Base-by-base conservation (phyloP, 1,140 invertebrate species). In the Drosophila orena region DNA sequence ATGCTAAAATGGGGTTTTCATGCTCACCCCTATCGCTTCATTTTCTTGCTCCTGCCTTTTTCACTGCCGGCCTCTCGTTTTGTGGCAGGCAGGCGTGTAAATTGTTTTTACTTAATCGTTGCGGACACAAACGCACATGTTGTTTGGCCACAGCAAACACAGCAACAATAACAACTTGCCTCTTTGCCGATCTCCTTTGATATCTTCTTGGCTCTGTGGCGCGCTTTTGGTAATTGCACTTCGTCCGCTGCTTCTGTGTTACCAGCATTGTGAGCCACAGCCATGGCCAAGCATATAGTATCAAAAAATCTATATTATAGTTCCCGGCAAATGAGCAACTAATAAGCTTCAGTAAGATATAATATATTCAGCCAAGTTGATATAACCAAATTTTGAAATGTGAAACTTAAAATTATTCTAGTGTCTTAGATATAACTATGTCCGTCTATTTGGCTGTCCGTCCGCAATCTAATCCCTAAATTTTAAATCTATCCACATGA, bases 71-170 rank as follows among this genome's bases (percentile, higher is more conserved):
- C 50, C 50, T 44, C 72, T 55, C 44, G 47, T 15, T 54, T 79
- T 66, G 43, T 84, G 77, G 69, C 77, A 77, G 85, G 86, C 86
- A 90, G 86, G 86, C 85, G 85, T 90, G 86, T 90, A 90, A 90
- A 90, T 90, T 90, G 85, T 90, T 90, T 90, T 90, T 90, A 90
- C 86, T 90, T 90, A 90, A 90, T 90, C 86, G 86, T 73, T 86
- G 88, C 81, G 69, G 86, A 90, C 85, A 85, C 81, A 86, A 86
- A 90, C 81, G 75, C 81, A 86, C 81, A 85, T 89, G 85, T 84
- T 84, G 72, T 70, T 90, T 74, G 80, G 68, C 62, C 60, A 55
- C 49, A 71, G 14, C 68, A 40, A 17, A 37, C 50, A 59, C 44
- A 58, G 12, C 35, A 4, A 4, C 50, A 71, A 10, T 40, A 71